Base-by-base conservation (phyloP, 2,113 vertebrate species). In the Oreocharis arfaki region DNA sequence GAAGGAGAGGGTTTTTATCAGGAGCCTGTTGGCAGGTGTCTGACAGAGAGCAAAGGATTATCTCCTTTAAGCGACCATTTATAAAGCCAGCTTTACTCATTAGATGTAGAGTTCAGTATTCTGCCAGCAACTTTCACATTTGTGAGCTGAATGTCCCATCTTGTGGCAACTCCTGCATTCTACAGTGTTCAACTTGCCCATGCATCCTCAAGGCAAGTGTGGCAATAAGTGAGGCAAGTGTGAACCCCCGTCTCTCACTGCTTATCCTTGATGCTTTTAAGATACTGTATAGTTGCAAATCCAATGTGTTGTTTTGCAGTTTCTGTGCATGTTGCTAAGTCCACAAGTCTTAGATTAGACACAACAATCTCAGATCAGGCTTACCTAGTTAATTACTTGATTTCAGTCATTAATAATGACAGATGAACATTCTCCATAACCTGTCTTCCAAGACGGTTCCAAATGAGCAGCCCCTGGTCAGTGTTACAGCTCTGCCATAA, bases 341-440 rank as follows among this genome's bases (percentile, higher is more conserved):
- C 68, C 52, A 59, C 70, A 93, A 76, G 41, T 41, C 89, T 95
- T 84, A 89, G 83, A 75, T 96, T 68, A 73, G 88, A 59, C 96
- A 95, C 78, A 69, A 79, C 50, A 73, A 79, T 42, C 75, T 93
- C 73, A 84, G 81, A 76, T 91, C 76, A 84, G 78, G 67, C 87
- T 96, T 52, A 78, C 70, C 68, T 87, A 95, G 90, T 91, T 97
- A 97, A 97, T 93, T 92, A 79, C 97, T 97, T 96, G 95, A 96
- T 87, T 98, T 95, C 18, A 81, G 87, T 92, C 93, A 78, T 97
- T 95, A 97, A 73, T 95, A 95, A 92, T 14, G 60, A 92, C 88
- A 90, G 94, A 81, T 57, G 87, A 96, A 88, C 87, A 75, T 79
- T 96, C 59, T 88, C 96, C 84, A 68, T 97, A 96, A 96, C 57